Percentiles rank a stretch among this genome's conserved stretches.
phyloP scores from a whole-genome alignment of 2,888 invertebrate species.

The Dryomyza anilis region DNA sequence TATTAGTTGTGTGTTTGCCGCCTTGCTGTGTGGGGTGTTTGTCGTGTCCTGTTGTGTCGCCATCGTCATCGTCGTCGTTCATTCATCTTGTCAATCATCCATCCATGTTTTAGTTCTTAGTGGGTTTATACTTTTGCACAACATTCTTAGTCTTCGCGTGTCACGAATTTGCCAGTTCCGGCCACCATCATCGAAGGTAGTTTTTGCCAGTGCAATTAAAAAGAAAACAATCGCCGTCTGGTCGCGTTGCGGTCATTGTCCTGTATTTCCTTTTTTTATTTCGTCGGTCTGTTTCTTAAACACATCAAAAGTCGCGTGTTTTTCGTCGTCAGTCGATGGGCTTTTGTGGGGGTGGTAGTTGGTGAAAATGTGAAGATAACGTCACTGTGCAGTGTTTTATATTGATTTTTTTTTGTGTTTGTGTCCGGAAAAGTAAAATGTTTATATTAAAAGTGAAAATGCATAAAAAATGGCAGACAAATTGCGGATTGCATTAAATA shows the following conservation, averaged over 20 bases:
- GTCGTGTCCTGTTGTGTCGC: conserved; percentile 6
- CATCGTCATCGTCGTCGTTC: neutral
- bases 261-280: no score
- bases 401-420: neutral
- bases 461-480: no score
- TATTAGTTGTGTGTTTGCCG: conserved; percentile 52
- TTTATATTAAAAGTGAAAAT: no score
- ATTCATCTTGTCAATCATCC: neutral
- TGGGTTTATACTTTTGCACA: neutral
- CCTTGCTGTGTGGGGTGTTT: conserved; percentile 53
- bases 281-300: no score
- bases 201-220: neutral
- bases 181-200: conserved; percentile 1
- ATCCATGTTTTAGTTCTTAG: neutral
- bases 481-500: neutral
- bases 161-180: neutral
- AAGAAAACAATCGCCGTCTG: neutral
- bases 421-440: neutral
- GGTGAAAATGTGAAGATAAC: neutral
- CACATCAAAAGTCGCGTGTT: neutral
- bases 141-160: neutral
- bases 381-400: neutral
- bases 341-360: neutral
- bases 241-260: conserved; percentile 9
- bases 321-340: neutral